Base-by-base conservation (phyloP, 2,797 vertebrate species). In the Mus caroli region DNA sequence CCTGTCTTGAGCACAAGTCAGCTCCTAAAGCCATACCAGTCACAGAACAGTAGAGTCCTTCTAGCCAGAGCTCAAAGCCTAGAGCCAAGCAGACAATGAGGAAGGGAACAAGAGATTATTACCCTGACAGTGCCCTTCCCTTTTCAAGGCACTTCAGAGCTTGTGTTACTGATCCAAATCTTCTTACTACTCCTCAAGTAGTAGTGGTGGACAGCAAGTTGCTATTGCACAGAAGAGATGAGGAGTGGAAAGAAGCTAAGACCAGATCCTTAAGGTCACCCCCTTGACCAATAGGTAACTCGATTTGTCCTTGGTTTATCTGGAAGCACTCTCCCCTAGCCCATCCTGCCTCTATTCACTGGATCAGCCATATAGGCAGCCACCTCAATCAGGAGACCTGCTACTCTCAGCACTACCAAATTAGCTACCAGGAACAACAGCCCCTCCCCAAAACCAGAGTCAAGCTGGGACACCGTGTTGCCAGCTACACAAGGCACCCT, bases 381-480 rank as follows among this genome's bases (percentile, higher is more conserved):
- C 10, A 52, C 90, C 54, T 77, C 71, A 1, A 28, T 50, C 28
- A 0, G 0, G 0, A 26, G 56, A 82, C 71, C 58, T 14, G 14
- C 12, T 50, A 73, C 54, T 85, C 77, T 28, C 12, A 43, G 62
- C 1, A 0, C n/a, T 46, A 43, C 77, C 0, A 17, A 92, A 69
- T 52, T 75, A 89, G 56, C n/a, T 37, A 0, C 67, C 31, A 31
- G 73, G 90, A 88, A 71, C 79, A 77, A 84, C 24, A 40, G 58
- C 17, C 80, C 94, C 76, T 34, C 58, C 67, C 93, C 58, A 0
- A 78, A 96, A 97, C n/a, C 31, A 87, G 96, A 95, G 67, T 43
- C 8, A 5, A 90, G 73, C 88, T 67, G 92, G 94, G 93, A 86
- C 10, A 6, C 26, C 1, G 56, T 3, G 6, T 76, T 79, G 85